Percentiles rank a stretch among this genome's conserved stretches.
Conservation (phyloP, 1,140 invertebrate genomes). For the Lucilia sericata region DNA sequence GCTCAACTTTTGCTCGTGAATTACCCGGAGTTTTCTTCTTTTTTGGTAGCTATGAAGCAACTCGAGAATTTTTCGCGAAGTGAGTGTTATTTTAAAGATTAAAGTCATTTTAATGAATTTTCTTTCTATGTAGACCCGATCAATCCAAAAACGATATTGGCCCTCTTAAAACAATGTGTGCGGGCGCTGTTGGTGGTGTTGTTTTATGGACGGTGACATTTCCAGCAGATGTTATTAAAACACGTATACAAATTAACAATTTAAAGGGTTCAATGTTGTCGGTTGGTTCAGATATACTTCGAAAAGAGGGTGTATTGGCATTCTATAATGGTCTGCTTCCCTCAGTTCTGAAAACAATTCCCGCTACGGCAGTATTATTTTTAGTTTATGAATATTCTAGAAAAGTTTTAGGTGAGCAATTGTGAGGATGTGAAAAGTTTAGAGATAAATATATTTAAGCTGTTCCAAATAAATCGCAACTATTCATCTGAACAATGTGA, state of each 20-base stretch:
- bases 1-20: slow-evolving; percentile 93
- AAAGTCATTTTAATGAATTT: background rate
- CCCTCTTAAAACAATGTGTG: slow-evolving; percentile 83
- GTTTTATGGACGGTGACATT: slow-evolving; percentile 94
- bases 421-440: background rate
- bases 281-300: slow-evolving; percentile 78
- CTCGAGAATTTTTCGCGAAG: slow-evolving; percentile 75
- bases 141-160: slow-evolving; percentile 82
- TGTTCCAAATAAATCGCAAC: too few species aligned
- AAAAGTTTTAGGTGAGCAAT: slow-evolving; percentile 74
- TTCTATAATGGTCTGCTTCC: slow-evolving; percentile 95
- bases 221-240: slow-evolving; percentile 98
- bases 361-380: slow-evolving; percentile 94
- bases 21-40: slow-evolving; percentile 99
- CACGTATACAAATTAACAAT: slow-evolving; percentile 89
- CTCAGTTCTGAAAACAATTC: slow-evolving; percentile 91
- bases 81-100: slow-evolving; percentile 43
- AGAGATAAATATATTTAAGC: too few species aligned
- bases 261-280: slow-evolving; percentile 76
- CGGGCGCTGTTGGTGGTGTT: slow-evolving; percentile 91
- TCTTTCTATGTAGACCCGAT: slow-evolving; percentile 68
- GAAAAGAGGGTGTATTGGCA: slow-evolving; percentile 83
- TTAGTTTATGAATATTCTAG: slow-evolving; percentile 94
- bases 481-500: too few species aligned
- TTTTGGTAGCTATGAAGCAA: slow-evolving; percentile 95